Conservation (phyloP, 2,113 vertebrate species). For the Tauraco erythrolophus region DNA sequence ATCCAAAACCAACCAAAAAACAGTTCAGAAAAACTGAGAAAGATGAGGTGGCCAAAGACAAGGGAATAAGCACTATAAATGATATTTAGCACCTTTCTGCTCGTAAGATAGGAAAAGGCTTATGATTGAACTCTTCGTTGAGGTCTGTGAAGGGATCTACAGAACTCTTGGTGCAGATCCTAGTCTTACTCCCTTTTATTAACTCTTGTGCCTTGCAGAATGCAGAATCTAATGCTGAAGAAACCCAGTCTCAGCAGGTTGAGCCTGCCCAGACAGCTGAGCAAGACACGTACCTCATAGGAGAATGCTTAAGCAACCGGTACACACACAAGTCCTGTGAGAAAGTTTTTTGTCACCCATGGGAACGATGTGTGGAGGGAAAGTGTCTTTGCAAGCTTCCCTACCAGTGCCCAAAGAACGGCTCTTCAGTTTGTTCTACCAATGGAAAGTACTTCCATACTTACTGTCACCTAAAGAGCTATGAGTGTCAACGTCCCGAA, state of each 20-base stretch:
- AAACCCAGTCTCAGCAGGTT: not conserved
- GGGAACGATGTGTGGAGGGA: slow-evolving; percentile 79
- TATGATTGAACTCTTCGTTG: not conserved
- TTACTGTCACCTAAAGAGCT: slow-evolving; percentile 84
- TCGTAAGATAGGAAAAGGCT: not conserved
- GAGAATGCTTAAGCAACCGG: slow-evolving; percentile 72
- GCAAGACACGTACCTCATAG: not conserved
- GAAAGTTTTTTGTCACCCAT: slow-evolving; percentile 86
- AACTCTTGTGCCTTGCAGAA: not conserved
- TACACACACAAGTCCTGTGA: slow-evolving; percentile 79
- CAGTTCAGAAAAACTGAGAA: not conserved
- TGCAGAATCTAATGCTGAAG: not conserved
- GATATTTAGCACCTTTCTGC: not conserved
- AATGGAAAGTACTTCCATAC: slow-evolving; percentile 28
- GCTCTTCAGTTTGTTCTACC: slow-evolving; percentile 63
- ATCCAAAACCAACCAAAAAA: not conserved
- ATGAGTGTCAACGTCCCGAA: slow-evolving; percentile 66
- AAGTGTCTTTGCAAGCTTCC: slow-evolving; percentile 83
- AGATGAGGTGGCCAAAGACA: not conserved
- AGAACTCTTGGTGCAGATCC: not conserved
- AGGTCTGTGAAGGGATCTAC: not conserved
- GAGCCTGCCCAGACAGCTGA: not conserved
- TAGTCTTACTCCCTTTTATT: not conserved
- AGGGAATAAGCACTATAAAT: not conserved
- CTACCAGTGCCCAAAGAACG: slow-evolving; percentile 81